Conservation (phyloP, 2,797 vertebrate genomes). For the Darevskia mixta region DNA sequence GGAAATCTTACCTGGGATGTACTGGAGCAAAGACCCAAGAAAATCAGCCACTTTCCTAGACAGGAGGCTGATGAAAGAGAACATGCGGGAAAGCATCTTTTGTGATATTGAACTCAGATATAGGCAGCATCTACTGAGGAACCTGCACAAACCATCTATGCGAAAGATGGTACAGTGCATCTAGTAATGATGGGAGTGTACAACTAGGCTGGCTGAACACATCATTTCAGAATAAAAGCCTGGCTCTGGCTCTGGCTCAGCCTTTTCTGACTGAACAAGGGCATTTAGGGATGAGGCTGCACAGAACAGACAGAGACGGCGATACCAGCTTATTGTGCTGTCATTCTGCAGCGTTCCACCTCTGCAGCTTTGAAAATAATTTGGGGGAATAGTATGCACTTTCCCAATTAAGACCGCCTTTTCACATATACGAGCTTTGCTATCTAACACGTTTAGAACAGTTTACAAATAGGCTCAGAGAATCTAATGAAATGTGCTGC, state of each 20-base stretch:
- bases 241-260: background rate
- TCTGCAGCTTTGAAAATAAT: background rate
- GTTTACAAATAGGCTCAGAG: background rate
- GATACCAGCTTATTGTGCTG: rapidly evolving
- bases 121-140: background rate
- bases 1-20: slow-evolving; percentile 67
- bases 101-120: background rate
- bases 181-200: rapidly evolving
- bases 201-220: slow-evolving; percentile 36
- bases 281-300: background rate
- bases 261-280: rapidly evolving
- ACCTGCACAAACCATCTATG: background rate
- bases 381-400: background rate
- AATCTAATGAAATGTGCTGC: background rate
- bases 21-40: slow-evolving; percentile 53
- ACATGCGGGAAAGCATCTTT: slow-evolving; percentile 53
- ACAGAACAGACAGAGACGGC: background rate
- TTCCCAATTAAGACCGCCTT: background rate
- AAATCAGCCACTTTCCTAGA: slow-evolving; percentile 41
- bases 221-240: slow-evolving; percentile 71
- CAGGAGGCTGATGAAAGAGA: slow-evolving; percentile 47
- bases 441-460: background rate
- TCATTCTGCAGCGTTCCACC: background rate
- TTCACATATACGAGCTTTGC: background rate
- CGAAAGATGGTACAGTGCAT: background rate